phyloP scores from a whole-genome alignment of 2,797 vertebrate genomes.

The Cyprinodon diabolis region DNA sequence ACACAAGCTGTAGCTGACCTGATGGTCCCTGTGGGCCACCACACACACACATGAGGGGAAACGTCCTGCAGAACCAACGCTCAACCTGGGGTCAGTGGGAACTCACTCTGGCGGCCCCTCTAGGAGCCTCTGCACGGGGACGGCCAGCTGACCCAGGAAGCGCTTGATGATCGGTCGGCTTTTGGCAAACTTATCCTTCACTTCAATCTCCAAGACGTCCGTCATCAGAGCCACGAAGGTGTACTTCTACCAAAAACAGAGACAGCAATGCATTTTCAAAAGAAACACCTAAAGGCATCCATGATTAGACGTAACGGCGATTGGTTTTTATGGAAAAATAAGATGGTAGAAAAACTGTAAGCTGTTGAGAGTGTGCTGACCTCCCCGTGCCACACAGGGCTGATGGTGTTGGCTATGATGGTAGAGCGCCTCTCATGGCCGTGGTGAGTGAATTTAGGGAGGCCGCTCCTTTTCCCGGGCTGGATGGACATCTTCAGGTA shows the following conservation, averaged over 20 bases:
- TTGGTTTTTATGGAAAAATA: not conserved
- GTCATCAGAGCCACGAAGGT: constrained; percentile 97
- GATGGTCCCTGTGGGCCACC: constrained; percentile 84
- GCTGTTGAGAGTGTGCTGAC: constrained; percentile 73
- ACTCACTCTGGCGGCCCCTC: constrained; percentile 92
- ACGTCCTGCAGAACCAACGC: too few relatives aligned
- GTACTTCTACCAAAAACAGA: constrained; percentile 87
- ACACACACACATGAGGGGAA: not conserved
- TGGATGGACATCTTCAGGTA: constrained; percentile 99
- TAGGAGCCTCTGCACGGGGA: constrained; percentile 94
- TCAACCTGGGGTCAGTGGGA: not conserved
- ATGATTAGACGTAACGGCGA: too few relatives aligned
- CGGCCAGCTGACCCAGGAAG: constrained; percentile 95
- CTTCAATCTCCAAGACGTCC: constrained; percentile 96
- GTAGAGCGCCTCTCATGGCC: constrained; percentile 94
- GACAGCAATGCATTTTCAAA: not conserved
- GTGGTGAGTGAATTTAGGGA: constrained; percentile 95
- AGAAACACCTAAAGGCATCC: too few relatives aligned
- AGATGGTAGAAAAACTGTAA: too few relatives aligned
- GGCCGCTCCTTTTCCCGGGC: constrained; percentile 94
- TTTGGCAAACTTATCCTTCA: constrained; percentile 99
- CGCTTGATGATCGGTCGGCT: constrained; percentile 98
- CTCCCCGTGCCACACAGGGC: constrained; percentile 97
- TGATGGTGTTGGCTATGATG: constrained; percentile 97
- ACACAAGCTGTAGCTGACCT: constrained; percentile 91